Evolutionary conservation across 2,888 invertebrate genomes (phyloP).

Genomic region (Acleris cristana): DNA sequence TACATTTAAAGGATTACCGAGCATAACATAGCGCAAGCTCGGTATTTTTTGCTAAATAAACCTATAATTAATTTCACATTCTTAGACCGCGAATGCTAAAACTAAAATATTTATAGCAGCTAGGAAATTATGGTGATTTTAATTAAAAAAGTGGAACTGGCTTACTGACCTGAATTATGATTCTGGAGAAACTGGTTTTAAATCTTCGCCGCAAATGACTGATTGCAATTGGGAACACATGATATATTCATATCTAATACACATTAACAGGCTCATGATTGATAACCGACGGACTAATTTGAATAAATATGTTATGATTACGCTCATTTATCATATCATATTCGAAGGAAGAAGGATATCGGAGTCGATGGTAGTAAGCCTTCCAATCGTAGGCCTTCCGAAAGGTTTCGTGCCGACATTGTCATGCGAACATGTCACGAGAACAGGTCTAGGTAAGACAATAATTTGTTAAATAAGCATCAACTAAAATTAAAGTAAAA

Average conservation of each 20-base stretch:
- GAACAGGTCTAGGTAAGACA: slow-evolving; percentile 8
- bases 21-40: not conserved
- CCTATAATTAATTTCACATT: not conserved
- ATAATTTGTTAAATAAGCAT: slow-evolving; percentile 3
- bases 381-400: slow-evolving; percentile 55
- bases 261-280: slow-evolving; percentile 16
- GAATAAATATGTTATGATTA: slow-evolving; percentile 12
- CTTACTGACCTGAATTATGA: slow-evolving; percentile 19
- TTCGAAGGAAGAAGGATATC: slow-evolving; percentile 48
- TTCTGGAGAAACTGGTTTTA: slow-evolving; percentile 20
- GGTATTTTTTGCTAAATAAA: not conserved
- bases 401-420: slow-evolving; percentile 49
- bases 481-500: slow-evolving; percentile 22
- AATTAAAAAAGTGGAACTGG: slow-evolving; percentile 17
- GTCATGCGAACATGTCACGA: slow-evolving; percentile 46
- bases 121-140: slow-evolving; percentile 6
- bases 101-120: not conserved
- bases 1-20: not conserved
- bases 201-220: slow-evolving; percentile 15
- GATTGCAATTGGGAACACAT: slow-evolving; percentile 17
- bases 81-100: not conserved
- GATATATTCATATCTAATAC: slow-evolving; percentile 19
- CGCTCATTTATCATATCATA: slow-evolving; percentile 18
- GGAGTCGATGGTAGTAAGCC: slow-evolving; percentile 55
- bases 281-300: slow-evolving; percentile 29